Percentiles rank a stretch among this genome's conserved stretches.
Evolutionary conservation across 2,888 invertebrate genomes (phyloP).

Genomic region (Emmelina monodactyla): DNA sequence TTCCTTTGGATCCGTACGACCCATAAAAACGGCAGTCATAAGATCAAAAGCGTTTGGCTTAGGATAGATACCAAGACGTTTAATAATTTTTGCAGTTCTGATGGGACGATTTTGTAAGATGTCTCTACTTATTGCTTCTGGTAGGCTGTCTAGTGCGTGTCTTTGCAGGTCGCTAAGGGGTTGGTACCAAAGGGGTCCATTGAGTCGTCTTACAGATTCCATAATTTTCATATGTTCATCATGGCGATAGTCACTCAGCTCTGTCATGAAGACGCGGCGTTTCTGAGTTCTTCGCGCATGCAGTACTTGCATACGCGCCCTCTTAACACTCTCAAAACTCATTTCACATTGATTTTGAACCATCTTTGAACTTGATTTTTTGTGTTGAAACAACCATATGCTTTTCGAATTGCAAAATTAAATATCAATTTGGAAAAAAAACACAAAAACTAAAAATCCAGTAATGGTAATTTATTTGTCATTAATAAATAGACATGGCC

Average conservation of each 20-base stretch:
- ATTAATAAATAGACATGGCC: no score
- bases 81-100: conserved; percentile 28
- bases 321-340: conserved; percentile 24
- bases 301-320: conserved; percentile 29
- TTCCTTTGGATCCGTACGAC: conserved; percentile 38
- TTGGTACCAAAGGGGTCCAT: conserved; percentile 53
- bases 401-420: no score
- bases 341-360: conserved; percentile 23
- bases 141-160: conserved; percentile 31
- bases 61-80: conserved; percentile 34
- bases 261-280: conserved; percentile 41
- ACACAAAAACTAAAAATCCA: no score
- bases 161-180: conserved; percentile 43
- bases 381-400: no score
- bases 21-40: conserved; percentile 34
- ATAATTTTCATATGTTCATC: conserved; percentile 22
- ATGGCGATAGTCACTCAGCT: conserved; percentile 33
- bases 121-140: conserved; percentile 39
- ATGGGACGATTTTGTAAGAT: conserved; percentile 38
- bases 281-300: conserved; percentile 35
- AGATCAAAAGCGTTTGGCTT: conserved; percentile 31
- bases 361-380: conserved; percentile 3
- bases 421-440: no score
- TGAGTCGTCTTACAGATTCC: conserved; percentile 20
- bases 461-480: no score